Evolutionary conservation across 92 coral and sea anemone species (phyloP), one percentile per base, ranked within the genome.

Genomic region (Nematostella vectensis): DNA sequence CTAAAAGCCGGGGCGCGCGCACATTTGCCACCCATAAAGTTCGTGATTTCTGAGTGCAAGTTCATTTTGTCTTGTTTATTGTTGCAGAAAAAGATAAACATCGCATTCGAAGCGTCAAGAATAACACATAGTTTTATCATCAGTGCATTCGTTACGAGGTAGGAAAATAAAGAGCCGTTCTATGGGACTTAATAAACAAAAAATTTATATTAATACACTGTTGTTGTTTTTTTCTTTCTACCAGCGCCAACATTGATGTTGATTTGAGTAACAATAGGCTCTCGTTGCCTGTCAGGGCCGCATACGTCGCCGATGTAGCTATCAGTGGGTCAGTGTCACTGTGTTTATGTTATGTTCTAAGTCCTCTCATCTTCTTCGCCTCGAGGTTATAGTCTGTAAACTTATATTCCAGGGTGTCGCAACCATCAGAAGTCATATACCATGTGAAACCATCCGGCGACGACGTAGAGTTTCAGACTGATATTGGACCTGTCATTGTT

Each of bases 371-470:
- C 40, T 33, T 33, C 8, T 33, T 33, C 40, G 40, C 40, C 15
- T 33, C n/a, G n/a, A n/a, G n/a, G n/a, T n/a, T n/a, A n/a, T n/a
- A n/a, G n/a, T n/a, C n/a, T n/a, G 6, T 33, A 33, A 6, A 33
- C 40, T 33, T 33, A 15, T 33, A 33, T 15, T 33, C 15, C 6
- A 6, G 86, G 11, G 48, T 68, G 13, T 63, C 87, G 3, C 72
- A 70, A 20, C 94, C 94, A 12, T 68, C 61, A 20, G 87, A 83
- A 37, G 82, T 79, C 9, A 71, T 79, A 9, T 83, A 73, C 72
- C 37, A 55, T 50, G 87, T 75, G 31, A 66, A 79, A 39, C 56
- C 38, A 12, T 31, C 52, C 24, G 58, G 63, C 18, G 69, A 52
- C 12, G 49, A 21, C 25, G 20, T 53, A 12, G 61, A 67, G 23